These are phyloP conservation scores for Ooceraea biroi DNA, from an alignment of 1,140 invertebrate species.

Conservation along the genomic window DNA sequence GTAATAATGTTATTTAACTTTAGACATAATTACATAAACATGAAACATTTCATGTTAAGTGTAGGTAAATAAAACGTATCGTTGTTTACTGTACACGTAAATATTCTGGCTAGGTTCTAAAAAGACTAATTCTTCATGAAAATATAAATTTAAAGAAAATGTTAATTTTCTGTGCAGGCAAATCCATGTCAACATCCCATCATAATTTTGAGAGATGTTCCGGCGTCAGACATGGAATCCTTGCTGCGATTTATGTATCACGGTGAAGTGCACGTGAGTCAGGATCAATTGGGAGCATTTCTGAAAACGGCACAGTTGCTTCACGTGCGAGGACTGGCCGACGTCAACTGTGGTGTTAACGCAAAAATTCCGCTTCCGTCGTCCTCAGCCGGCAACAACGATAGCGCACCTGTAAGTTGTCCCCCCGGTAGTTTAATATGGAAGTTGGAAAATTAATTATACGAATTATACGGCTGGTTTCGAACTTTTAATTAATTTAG, in stretches of 20 bases:
- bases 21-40: conserved; percentile 19
- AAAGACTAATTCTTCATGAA: neutral
- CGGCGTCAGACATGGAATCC: conserved; percentile 95
- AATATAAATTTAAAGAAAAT: conserved; percentile 12
- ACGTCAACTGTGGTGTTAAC: conserved; percentile 89
- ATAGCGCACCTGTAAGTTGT: conserved; percentile 83
- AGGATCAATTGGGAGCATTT: conserved; percentile 95
- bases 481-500: conserved; percentile 64
- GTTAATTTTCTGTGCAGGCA: conserved; percentile 86
- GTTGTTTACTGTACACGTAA: conserved; percentile 4
- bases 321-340: conserved; percentile 95
- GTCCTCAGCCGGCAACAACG: conserved; percentile 84
- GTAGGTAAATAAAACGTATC: neutral
- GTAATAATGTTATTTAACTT: neutral
- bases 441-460: conserved; percentile 64
- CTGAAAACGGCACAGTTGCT: conserved; percentile 96
- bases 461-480: conserved; percentile 62
- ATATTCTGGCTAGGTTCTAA: no score
- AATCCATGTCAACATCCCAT: conserved; percentile 98
- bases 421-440: conserved; percentile 58
- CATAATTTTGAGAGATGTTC: conserved; percentile 95
- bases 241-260: conserved; percentile 98
- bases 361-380: conserved; percentile 82
- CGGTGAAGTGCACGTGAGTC: conserved; percentile 96
- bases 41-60: neutral